Evolutionary conservation across 2,797 vertebrate species (phyloP).

Genomic region (Cyprinodon diabolis): DNA sequence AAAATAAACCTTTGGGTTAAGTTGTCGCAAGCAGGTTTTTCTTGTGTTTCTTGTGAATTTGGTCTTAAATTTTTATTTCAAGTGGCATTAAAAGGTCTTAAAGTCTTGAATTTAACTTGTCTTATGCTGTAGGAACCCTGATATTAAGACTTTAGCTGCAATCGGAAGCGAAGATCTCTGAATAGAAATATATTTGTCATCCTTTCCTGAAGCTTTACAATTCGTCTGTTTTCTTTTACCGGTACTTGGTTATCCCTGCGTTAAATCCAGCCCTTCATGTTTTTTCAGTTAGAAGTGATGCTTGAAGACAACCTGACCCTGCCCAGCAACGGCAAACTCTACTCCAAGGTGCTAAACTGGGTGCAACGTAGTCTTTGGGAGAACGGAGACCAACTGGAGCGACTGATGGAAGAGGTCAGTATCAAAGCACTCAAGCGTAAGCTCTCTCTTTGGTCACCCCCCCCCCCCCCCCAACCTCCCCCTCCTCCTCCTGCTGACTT

Average conservation of each 20-base stretch:
- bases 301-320: constrained; percentile 96
- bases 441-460: constrained; percentile 36
- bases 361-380: constrained; percentile 98
- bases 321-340: constrained; percentile 97
- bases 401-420: constrained; percentile 99
- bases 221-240: too few species aligned
- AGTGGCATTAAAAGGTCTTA: too few species aligned
- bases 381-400: constrained; percentile 94
- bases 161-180: too few species aligned
- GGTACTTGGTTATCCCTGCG: background rate
- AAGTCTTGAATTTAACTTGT: too few species aligned
- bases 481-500: constrained; percentile 63
- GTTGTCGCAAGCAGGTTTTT: too few species aligned
- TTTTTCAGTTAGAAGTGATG: constrained; percentile 94
- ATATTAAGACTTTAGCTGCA: too few species aligned
- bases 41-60: too few species aligned
- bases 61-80: too few species aligned
- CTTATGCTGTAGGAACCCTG: too few species aligned
- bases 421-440: constrained; percentile 33
- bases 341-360: constrained; percentile 99
- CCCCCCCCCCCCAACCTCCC: constrained; percentile 40
- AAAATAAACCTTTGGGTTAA: too few species aligned
- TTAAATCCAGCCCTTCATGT: constrained; percentile 14
- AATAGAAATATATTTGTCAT: too few species aligned
- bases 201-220: too few species aligned